Evolutionary conservation across 30 jellyfish, hydroid and myxozoan genomes (phyloP).

Genomic region (Hydra vulgaris): DNA sequence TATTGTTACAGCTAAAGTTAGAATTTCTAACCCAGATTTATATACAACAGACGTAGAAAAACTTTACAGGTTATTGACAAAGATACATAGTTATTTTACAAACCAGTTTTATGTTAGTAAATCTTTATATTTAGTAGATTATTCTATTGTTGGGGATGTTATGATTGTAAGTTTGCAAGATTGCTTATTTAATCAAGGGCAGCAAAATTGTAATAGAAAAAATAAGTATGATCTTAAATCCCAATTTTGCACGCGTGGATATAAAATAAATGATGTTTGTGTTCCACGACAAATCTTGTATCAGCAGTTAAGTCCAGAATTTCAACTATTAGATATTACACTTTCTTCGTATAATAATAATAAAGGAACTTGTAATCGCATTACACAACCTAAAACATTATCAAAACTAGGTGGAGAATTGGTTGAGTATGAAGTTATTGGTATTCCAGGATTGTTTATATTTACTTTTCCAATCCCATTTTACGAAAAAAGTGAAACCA

Average conservation of each 20-base stretch:
- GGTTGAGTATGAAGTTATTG: background rate
- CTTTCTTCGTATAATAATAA: background rate
- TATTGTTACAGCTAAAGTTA: background rate
- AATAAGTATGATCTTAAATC: background rate
- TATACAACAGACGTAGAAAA: conserved; percentile 20
- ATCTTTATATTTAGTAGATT: background rate
- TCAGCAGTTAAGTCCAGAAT: background rate
- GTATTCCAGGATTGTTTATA: background rate
- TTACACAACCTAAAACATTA: background rate
- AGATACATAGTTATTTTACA: background rate
- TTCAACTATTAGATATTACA: background rate
- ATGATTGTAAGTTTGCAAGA: background rate
- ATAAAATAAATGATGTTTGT: background rate
- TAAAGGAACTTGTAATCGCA: background rate
- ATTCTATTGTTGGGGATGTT: background rate
- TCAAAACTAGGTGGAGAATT: too few species aligned
- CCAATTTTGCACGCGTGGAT: background rate
- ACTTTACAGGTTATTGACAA: background rate
- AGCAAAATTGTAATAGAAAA: background rate
- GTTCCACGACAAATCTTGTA: background rate
- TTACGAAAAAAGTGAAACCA: background rate
- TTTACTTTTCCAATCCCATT: background rate
- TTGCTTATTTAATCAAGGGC: background rate
- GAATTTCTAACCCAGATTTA: background rate
- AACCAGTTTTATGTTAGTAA: background rate